Conservation (phyloP, 2,797 vertebrate genomes). For the Amblyopsis hoosieri region DNA sequence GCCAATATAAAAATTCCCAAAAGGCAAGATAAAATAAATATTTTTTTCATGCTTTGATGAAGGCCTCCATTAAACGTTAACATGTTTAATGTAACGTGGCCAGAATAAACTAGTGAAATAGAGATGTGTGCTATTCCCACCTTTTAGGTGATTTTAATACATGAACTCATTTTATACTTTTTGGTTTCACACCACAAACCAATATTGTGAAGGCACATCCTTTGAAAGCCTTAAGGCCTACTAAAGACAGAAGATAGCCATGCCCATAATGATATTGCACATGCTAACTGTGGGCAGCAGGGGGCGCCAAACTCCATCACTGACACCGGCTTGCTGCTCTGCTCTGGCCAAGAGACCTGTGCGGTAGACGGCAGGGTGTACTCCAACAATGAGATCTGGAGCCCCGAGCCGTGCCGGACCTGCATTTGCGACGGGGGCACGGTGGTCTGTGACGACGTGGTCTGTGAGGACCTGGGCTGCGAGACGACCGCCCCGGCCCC, state of each 20-base stretch:
- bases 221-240: too few species aligned
- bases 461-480: conserved; percentile 52
- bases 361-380: conserved; percentile 60
- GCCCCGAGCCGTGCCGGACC: conserved; percentile 51
- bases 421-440: conserved; percentile 60
- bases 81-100: too few species aligned
- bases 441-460: conserved; percentile 46
- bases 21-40: too few species aligned
- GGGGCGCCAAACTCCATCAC: background rate
- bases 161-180: too few species aligned
- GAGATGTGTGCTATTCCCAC: too few species aligned
- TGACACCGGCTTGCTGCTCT: conserved; percentile 38
- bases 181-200: too few species aligned
- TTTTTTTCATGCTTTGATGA: too few species aligned
- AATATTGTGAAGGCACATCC: too few species aligned
- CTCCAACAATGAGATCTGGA: conserved; percentile 58
- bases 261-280: conserved; percentile 14
- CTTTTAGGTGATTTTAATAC: too few species aligned
- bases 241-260: background rate
- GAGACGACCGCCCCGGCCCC: conserved; percentile 50
- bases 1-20: too few species aligned
- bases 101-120: too few species aligned
- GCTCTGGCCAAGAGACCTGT: conserved; percentile 50
- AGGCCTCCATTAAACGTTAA: too few species aligned
- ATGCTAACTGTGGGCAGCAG: background rate